Evolutionary conservation across 2,113 vertebrate genomes (phyloP).

Genomic region (Coracopsis vasa): DNA sequence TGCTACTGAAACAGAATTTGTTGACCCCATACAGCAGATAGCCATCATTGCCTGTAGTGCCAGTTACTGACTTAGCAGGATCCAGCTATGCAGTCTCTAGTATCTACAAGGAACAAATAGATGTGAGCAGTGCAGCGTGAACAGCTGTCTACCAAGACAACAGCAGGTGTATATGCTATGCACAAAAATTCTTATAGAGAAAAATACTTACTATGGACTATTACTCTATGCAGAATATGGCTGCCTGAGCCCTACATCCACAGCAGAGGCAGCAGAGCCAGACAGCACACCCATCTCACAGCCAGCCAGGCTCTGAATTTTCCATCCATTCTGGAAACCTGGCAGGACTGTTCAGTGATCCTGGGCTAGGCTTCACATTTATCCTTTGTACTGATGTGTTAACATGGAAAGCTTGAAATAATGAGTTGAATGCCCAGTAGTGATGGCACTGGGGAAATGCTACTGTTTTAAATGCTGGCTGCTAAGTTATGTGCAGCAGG

Average conservation of each 20-base stretch:
- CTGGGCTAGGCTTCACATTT: background rate
- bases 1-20: background rate
- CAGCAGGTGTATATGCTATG: background rate
- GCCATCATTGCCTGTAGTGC: background rate
- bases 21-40: background rate
- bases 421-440: background rate
- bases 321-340: constrained; percentile 18
- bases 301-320: background rate
- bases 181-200: background rate
- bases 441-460: background rate
- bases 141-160: background rate
- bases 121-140: background rate
- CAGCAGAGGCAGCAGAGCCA: background rate
- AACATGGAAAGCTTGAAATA: background rate
- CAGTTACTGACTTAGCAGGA: background rate
- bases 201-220: background rate
- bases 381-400: background rate
- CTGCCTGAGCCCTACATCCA: background rate
- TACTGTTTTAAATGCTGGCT: background rate
- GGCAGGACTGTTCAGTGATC: background rate
- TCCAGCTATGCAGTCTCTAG: background rate
- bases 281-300: background rate
- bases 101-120: background rate
- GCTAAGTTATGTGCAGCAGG: background rate
- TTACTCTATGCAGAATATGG: background rate